Base-by-base conservation (phyloP, 1,140 invertebrate genomes). In the Brachionus calyciflorus region DNA sequence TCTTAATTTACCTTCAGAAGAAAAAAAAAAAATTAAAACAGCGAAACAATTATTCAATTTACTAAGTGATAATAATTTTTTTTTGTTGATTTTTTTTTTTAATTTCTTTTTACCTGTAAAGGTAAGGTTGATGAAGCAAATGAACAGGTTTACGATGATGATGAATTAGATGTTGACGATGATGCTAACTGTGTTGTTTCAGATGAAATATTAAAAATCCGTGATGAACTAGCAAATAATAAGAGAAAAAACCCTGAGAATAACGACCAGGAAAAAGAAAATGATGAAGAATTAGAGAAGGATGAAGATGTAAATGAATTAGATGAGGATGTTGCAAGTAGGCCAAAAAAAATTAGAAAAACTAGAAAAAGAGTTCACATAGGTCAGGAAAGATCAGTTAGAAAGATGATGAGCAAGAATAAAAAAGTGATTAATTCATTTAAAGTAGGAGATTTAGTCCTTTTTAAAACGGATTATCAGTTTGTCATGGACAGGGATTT, bases 391-490 rank as follows among this genome's bases (percentile, higher is more conserved):
- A 55, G 26, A 26, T 24, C 51, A 10, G 26, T 55, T 26, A 26
- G 12, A 55, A 7, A 55, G 26, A 55, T 55, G 51, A 24, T 55
- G 12, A 55, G 24, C 17, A 55, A 26, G 24, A 55, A 55, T 26
- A 55, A 55, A 26, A 24, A 55, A 55, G 17, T 55, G 26, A 55
- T 55, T 12, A 55, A 55, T 55, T 55, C 51, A 24, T 26, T 55
- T 26, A 55, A 55, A 24, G 4, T 55, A 55, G 51, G 51, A 24
- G 51, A 55, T 28, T 28, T 28, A 14, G 53, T 55, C 3, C 10
- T 55, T 1, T 55, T 55, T 30, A 3, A 26, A 28, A 55, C 53
- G 2, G 26, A 55, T 10, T 53, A 4, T 53, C 21, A 24, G 49
- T 53, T 21, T n/a, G 49, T 19, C 49, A 53, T 24, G 49, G 49